Percentiles rank a stretch among this genome's conserved stretches.
Conservation (phyloP, 1,140 invertebrate species). For the Nomia melanderi region DNA sequence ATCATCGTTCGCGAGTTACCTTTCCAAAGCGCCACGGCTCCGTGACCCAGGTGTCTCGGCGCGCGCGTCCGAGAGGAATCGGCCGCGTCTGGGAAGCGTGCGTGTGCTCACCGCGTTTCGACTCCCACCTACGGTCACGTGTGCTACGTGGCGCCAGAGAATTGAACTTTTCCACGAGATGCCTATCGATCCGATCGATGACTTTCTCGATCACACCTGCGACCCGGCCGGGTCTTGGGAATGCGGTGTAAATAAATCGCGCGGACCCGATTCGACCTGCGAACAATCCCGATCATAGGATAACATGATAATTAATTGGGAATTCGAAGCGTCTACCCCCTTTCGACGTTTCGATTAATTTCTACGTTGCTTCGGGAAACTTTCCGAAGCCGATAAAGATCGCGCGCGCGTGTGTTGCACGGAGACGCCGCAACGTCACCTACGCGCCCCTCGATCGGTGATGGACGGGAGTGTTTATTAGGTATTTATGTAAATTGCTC, state of each 20-base stretch:
- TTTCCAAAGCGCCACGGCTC: constrained; percentile 39
- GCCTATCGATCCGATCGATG: constrained; percentile 58
- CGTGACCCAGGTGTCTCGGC: constrained; percentile 36
- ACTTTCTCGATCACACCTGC: constrained; percentile 65
- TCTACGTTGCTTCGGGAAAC: not conserved
- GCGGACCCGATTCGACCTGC: constrained; percentile 49
- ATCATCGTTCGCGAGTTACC: constrained; percentile 54
- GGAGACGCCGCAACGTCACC: too few species aligned
- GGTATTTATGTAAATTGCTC: too few species aligned
- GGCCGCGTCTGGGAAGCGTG: constrained; percentile 16
- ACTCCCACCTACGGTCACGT: not conserved
- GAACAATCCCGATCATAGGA: constrained; percentile 43
- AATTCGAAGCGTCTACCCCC: not conserved
- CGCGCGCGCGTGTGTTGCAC: too few species aligned
- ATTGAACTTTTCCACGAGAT: constrained; percentile 62
- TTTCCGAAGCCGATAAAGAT: too few species aligned
- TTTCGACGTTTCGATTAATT: not conserved
- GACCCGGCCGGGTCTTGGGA: constrained; percentile 21
- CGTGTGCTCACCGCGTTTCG: constrained; percentile 29
- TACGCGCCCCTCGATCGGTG: too few species aligned
- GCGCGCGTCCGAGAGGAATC: not conserved
- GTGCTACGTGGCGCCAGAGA: constrained; percentile 52
- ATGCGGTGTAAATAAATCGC: constrained; percentile 50
- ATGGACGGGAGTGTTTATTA: too few species aligned
- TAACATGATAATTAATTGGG: constrained; percentile 23